Base-by-base conservation (phyloP, 2,888 invertebrate genomes). In the Campoplex capitator region DNA sequence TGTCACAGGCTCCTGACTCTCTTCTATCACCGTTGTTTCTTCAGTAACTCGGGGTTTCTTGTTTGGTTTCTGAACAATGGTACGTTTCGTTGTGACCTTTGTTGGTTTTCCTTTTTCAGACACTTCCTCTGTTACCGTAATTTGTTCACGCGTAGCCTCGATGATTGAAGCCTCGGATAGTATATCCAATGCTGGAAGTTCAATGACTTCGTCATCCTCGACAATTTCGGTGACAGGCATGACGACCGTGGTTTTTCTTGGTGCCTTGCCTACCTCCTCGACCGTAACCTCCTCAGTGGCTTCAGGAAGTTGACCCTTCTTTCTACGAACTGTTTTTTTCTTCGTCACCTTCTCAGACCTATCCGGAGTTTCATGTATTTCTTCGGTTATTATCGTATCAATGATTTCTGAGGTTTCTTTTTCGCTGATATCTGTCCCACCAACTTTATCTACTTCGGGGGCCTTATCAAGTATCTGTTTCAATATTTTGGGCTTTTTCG, bases 121-220 rank as follows among this genome's bases (percentile, higher is more conserved):
- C n/a, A 92, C 88, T 56, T 92, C 91, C 91, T 92, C 93, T 2
- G 93, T 92, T 2, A 94, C 91, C 88, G 94, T 93, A 1, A 95
- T 93, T 87, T 94, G 91, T 90, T 88, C 91, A 13, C 86, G 83
- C 18, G 91, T 86, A 42, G 91, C 86, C 42, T 86, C 86, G 68
- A 71, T 42, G 42, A 85, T 74, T 35, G 81, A 68, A 11, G 85
- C 77, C 58, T n/a, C n/a, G 9, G 65, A 28, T 85, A 89, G 35
- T 95, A 87, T 78, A 23, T 80, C 84, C 16, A 86, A 48, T 38
- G 38, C 51, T 28, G 85, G 78, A 51, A 84, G 35, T 75, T 85
- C 73, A 3, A 35, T 54, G 9, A 78, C 54, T 45, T 70, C 75
- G 38, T 76, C 85, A 62, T 81, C 82, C 3, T 78, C 84, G 6